phyloP scores from a whole-genome alignment of 1,140 invertebrate species.

The Pygmarrhopalites habei region DNA sequence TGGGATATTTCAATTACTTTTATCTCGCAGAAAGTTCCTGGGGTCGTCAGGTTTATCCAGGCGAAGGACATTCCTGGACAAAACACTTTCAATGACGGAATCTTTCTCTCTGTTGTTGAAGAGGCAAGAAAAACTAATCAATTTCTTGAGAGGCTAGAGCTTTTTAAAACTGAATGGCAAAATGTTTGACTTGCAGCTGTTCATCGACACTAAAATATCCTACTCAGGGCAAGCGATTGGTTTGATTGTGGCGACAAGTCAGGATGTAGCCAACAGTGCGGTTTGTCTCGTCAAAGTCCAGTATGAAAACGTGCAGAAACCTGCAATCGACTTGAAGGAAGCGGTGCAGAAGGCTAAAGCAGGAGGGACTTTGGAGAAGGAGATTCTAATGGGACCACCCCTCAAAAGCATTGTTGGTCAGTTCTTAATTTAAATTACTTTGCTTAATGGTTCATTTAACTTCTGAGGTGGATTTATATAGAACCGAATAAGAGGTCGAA shows the following conservation, averaged over 20 bases:
- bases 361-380: conserved; percentile 5
- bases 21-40: conserved; percentile 40
- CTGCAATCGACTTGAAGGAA: conserved; percentile 45
- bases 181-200: too few relatives aligned
- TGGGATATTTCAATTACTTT: too few relatives aligned
- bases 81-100: conserved; percentile 34
- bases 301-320: conserved; percentile 48
- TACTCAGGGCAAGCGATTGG: conserved; percentile 62
- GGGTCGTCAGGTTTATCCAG: conserved; percentile 44
- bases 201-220: conserved; percentile 33
- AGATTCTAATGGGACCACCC: background rate
- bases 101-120: background rate
- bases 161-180: too few relatives aligned
- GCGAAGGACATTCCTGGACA: conserved; percentile 45
- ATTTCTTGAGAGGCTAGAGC: too few relatives aligned
- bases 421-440: too few relatives aligned
- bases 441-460: too few relatives aligned
- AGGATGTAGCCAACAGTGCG: conserved; percentile 55
- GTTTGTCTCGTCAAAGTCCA: conserved; percentile 57
- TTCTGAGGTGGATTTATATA: too few relatives aligned
- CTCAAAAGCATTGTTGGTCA: too few relatives aligned
- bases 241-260: conserved; percentile 56
- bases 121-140: too few relatives aligned
- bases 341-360: conserved; percentile 19
- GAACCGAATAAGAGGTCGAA: background rate